Evolutionary conservation across 2,888 invertebrate species (phyloP).

Genomic region (Patella pellucida): DNA sequence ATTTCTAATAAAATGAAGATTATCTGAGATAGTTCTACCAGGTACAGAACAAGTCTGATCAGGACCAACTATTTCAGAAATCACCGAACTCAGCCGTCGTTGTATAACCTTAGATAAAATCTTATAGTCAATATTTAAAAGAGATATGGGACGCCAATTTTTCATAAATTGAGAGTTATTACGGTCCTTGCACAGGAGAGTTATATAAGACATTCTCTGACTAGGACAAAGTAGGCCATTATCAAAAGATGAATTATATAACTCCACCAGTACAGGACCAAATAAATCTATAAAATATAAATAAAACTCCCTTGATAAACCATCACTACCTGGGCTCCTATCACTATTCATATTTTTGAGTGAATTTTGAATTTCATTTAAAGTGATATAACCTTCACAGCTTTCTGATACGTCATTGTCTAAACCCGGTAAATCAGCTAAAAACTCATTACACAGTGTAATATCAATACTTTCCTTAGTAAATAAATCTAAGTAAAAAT

Average conservation of each 20-base stretch:
- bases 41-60: slow-evolving; percentile 26
- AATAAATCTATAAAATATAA: slow-evolving; percentile 28
- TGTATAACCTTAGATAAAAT: slow-evolving; percentile 29
- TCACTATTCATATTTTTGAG: slow-evolving; percentile 28
- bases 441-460: slow-evolving; percentile 11
- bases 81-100: slow-evolving; percentile 18
- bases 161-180: slow-evolving; percentile 31
- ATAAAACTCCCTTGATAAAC: slow-evolving; percentile 40
- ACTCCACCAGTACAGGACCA: slow-evolving; percentile 24
- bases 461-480: slow-evolving; percentile 20
- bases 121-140: slow-evolving; percentile 43
- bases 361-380: slow-evolving; percentile 17
- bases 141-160: slow-evolving; percentile 30
- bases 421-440: slow-evolving; percentile 15
- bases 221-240: no score
- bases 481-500: slow-evolving; percentile 19
- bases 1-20: slow-evolving; percentile 22
- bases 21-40: slow-evolving; percentile 21
- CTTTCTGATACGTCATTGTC: neutral
- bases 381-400: slow-evolving; percentile 15
- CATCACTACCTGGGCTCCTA: slow-evolving; percentile 40
- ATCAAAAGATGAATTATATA: no score
- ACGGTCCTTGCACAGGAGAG: slow-evolving; percentile 40
- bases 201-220: no score
- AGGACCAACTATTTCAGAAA: slow-evolving; percentile 18